A percentile compares a stretch with the other conserved stretches of the same genome.
phyloP scores from a whole-genome alignment of 2,797 vertebrate species.

The Dryobates pubescens region DNA sequence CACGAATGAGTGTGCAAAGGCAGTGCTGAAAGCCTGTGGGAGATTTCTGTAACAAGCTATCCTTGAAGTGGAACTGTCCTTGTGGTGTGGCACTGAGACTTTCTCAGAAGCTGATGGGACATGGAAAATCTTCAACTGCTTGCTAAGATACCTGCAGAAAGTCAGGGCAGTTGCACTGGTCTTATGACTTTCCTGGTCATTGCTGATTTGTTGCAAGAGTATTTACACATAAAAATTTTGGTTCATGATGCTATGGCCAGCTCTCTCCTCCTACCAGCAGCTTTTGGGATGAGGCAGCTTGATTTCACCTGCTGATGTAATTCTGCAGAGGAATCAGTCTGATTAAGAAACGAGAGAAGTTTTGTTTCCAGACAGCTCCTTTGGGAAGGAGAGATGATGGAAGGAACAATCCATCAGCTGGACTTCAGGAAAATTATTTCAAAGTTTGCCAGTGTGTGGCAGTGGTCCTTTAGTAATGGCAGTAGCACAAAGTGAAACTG shows the following conservation, averaged over 20 bases:
- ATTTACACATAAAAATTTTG: neutral
- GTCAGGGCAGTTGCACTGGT: neutral
- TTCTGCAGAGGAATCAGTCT: neutral
- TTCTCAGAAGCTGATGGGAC: neutral
- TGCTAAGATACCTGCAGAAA: neutral
- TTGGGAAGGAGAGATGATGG: neutral
- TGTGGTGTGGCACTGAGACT: neutral
- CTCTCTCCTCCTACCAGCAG: neutral
- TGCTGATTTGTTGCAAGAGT: neutral
- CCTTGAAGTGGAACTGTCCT: neutral
- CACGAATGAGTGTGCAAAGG: neutral
- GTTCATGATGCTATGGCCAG: neutral
- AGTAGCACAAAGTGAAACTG: neutral
- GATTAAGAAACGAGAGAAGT: neutral
- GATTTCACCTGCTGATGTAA: neutral
- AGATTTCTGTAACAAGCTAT: neutral
- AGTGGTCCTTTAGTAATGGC: constrained; percentile 46
- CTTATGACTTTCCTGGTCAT: neutral
- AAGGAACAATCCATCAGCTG: accelerated
- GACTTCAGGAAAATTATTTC: neutral
- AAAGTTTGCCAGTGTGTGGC: constrained; percentile 52
- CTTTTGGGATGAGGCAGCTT: neutral
- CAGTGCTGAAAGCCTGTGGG: neutral
- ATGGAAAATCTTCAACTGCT: neutral
- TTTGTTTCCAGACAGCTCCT: neutral